Evolutionary conservation across 2,888 invertebrate genomes (phyloP), one percentile per base, ranked within the genome.

Genomic region (Limnephilus auricula): DNA sequence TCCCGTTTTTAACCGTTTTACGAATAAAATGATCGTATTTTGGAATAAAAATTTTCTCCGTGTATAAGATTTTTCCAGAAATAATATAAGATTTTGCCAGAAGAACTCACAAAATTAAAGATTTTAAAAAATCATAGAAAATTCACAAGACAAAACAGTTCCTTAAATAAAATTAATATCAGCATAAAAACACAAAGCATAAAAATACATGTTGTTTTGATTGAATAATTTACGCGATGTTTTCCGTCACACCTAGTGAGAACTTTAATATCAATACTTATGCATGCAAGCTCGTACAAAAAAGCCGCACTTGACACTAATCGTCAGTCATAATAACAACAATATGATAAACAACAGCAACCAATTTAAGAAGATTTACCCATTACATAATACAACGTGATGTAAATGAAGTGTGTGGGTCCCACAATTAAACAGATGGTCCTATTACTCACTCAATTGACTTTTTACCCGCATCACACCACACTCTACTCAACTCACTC

Each of bases 381-480:
- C 50, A 50, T 50, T 50, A 18, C 50, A 50, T 50, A 50, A 50
- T 50, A 50, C 50, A 50, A 18, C 18, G 18, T 5, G 18, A 25
- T 65, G 65, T 65, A 65, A 25, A 65, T 65, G 65, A 9, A 50
- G 50, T 18, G 65, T 25, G 65, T 65, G 65, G 65, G 65, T 25
- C 65, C 65, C 25, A 25, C 65, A 32, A 34, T 32, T 34, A 25
- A 82, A 82, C 82, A 82, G 82, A 82, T 82, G 82, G 82, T 34
- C 34, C 25, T 34, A 82, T 82, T 34, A 82, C 82, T 82, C 82
- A 32, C 82, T 31, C 65, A 65, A 65, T 82, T 34, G 32, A 82
- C 32, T 34, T 82, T 80, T 82, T 80, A 34, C 82, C 82, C 82
- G 25, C 82, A 82, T 82, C 34, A 12, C 34, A 18, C 15, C 65